Conservation (phyloP, 2,113 vertebrate genomes). For the Telmatochromis sp. region DNA sequence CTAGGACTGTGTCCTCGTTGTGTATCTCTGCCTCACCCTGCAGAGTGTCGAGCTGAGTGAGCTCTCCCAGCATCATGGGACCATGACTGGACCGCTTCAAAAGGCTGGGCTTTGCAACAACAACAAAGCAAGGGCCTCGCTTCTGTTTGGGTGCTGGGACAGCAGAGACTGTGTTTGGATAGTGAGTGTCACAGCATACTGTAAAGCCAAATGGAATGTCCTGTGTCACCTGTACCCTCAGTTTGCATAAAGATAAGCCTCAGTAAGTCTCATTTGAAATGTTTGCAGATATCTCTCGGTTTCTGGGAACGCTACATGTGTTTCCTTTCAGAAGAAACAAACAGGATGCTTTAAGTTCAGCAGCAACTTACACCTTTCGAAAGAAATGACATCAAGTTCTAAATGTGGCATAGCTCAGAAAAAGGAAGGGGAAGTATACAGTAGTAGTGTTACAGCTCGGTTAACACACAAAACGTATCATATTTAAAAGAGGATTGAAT, state of each 20-base stretch:
- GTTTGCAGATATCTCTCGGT: background rate
- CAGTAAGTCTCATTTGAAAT: background rate
- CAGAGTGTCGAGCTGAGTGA: slow-evolving; percentile 23
- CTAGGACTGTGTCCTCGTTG: background rate
- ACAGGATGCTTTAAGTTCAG: background rate
- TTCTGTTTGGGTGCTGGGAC: slow-evolving; percentile 55
- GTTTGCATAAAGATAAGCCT: background rate
- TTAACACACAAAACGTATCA: background rate
- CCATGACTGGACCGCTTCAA: slow-evolving; percentile 52
- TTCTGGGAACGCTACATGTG: background rate
- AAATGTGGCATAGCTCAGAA: background rate
- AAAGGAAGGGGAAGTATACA: background rate
- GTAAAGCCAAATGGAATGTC: slow-evolving; percentile 47
- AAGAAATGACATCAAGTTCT: background rate
- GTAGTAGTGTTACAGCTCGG: background rate
- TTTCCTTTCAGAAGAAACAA: background rate
- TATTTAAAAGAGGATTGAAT: background rate
- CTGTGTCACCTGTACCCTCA: slow-evolving; percentile 17
- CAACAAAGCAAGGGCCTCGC: slow-evolving; percentile 47
- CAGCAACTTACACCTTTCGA: background rate
- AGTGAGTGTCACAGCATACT: slow-evolving; percentile 21
- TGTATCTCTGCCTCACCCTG: background rate
- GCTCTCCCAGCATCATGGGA: slow-evolving; percentile 20
- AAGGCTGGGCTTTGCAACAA: slow-evolving; percentile 59
- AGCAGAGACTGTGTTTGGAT: slow-evolving; percentile 38